Evolutionary conservation across 2,888 invertebrate genomes (phyloP), one percentile per base, ranked within the genome.

Genomic region (Itoplectis maculator): DNA sequence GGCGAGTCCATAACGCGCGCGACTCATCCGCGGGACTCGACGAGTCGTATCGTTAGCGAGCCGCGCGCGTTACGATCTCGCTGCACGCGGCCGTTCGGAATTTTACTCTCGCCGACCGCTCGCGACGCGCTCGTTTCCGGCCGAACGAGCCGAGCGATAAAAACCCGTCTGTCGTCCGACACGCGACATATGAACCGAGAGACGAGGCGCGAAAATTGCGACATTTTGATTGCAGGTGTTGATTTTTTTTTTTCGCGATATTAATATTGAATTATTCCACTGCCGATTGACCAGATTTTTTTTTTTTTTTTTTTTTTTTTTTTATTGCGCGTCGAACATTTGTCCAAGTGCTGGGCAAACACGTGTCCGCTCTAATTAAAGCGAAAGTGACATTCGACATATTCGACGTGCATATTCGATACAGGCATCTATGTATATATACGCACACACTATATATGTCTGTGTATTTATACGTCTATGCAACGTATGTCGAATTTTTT

Each of bases 301-400:
- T 37, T 40, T 54, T 47, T 47, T n/a, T 47, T n/a, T n/a, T 3
- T 23, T 11, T 1, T 54, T 54, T 54, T 11, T 56, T 47, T 70
- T 69, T 69, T 6, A 11, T 35, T 42, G 51, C 45, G 51, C 20
- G 54, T 75, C 37, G 49, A 47, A 56, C 56, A 45, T 37, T 74
- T 23, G 40, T 79, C 79, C 75, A 35, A 82, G 82, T 82, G 82
- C 79, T 82, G 7, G 54, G 76, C 72, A 82, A 82, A 82, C 68
- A 79, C 70, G 49, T 56, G 18, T 49, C 45, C 37, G 45, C 3
- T 76, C 72, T 79, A 79, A 82, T 82, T 82, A 72, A 79, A 75
- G 23, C 47, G 29, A 61, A 49, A 37, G 47, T 76, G 61, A 68
- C 72, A 76, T 76, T 75, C 20, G 47, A 9, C 15, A 29, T 29